These are phyloP conservation scores for Drosophila littoralis DNA, from an alignment of 1,140 invertebrate genomes.

Conservation along the genomic window DNA sequence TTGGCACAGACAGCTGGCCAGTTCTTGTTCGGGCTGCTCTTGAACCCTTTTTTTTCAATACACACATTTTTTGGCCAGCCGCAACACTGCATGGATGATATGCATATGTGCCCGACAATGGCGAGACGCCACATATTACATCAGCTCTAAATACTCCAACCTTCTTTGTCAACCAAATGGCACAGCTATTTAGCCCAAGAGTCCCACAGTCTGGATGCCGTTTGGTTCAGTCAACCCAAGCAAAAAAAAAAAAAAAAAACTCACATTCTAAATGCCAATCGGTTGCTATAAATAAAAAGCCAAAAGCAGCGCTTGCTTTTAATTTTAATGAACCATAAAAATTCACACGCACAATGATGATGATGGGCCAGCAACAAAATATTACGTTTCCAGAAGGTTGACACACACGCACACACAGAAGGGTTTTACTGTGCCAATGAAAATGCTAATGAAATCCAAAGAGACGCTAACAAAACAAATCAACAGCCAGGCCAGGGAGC, in stretches of 20 bases:
- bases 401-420: constrained; percentile 10
- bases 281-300: constrained; percentile 66
- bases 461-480: constrained; percentile 71
- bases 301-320: constrained; percentile 58
- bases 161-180: constrained; percentile 30
- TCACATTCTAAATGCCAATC: constrained; percentile 63
- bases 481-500: constrained; percentile 28
- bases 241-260: constrained; percentile 7
- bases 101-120: constrained; percentile 35
- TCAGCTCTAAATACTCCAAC: constrained; percentile 35
- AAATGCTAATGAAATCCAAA: constrained; percentile 78
- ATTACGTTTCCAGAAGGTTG: constrained; percentile 49
- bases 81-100: constrained; percentile 26
- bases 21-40: constrained; percentile 36
- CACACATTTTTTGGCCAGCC: constrained; percentile 7
- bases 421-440: constrained; percentile 4
- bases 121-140: constrained; percentile 21
- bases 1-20: constrained; percentile 43
- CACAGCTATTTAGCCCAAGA: constrained; percentile 19
- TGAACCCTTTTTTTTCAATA: constrained; percentile 17
- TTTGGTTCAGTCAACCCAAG: constrained; percentile 52
- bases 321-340: constrained; percentile 83
- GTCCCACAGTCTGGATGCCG: constrained; percentile 52
- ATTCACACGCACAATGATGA: constrained; percentile 71
- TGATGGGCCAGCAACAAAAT: constrained; percentile 34